Base-by-base conservation (phyloP, 1,140 invertebrate species). In the Nilaparvata lugens region DNA sequence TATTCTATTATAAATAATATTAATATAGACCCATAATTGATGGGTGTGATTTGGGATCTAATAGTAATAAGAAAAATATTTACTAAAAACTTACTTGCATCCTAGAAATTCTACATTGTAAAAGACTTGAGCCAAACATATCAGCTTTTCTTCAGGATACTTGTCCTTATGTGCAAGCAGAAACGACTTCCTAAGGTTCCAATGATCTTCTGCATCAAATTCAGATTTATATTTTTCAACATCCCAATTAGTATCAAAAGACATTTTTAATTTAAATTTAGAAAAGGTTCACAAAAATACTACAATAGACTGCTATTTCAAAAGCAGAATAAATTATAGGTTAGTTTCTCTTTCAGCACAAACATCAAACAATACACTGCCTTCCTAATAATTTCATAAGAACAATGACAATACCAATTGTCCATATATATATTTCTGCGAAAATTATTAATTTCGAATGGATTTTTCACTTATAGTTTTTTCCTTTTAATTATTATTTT, bases 51-150 rank as follows among this genome's bases (percentile, higher is more conserved):
- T 4, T 4, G 9, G 28, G 9, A 9, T 4, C 28, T 28, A n/a
- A n/a, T n/a, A n/a, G n/a, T n/a, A n/a, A 9, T 28, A 28, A 4
- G 28, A 4, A 28, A 4, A 28, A 28, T 28, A 28, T 4, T 4
- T 28, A 28, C 28, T 4, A 4, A 9, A 25, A 7, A 67, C 66
- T 72, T 77, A 90, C 86, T 81, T 83, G 77, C 89, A 92, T 43
- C 89, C 89, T 67, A 93, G 76, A 56, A 91, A 81, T 71, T 92
- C 89, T 40, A 92, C 78, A 72, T 93, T 94, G 0, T 82, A 79
- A 69, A 91, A 92, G 11, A 88, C 87, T 75, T 88, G 83, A 13
- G 89, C 88, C 56, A 93, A 76, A 73, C 89, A 92, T 35, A 93
- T 77, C 9, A 94, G 73, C 64, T 85, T 78, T 48, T 91, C 84